Evolutionary conservation across 2,888 invertebrate species (phyloP).

Genomic region (Arctia plantaginis): DNA sequence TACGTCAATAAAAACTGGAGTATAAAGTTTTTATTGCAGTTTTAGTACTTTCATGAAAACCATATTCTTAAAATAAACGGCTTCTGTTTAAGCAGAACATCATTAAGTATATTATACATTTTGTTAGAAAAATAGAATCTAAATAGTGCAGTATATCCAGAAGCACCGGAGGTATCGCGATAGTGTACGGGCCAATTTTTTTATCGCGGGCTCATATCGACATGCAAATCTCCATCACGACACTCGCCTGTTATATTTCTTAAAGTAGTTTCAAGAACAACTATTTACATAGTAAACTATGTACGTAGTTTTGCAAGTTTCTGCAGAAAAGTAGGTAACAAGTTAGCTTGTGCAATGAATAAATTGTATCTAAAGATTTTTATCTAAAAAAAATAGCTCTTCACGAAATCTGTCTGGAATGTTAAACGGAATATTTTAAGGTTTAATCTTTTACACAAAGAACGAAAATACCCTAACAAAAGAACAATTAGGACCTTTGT

Average conservation of each 20-base stretch:
- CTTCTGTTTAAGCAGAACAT: constrained; percentile 35
- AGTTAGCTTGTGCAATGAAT: constrained; percentile 50
- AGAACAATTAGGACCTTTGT: constrained; percentile 49
- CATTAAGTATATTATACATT: constrained; percentile 10
- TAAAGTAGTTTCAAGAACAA: constrained; percentile 63
- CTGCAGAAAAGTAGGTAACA: constrained; percentile 45
- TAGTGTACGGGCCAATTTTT: constrained; percentile 49
- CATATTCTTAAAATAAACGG: constrained; percentile 44
- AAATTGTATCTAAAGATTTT: constrained; percentile 51
- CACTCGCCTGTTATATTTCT: constrained; percentile 53
- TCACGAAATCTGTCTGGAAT: constrained; percentile 51
- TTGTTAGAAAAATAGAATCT: constrained; percentile 23
- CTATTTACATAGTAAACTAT: constrained; percentile 49
- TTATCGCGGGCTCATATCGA: constrained; percentile 63
- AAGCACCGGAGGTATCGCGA: constrained; percentile 48
- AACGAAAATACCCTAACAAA: constrained; percentile 36
- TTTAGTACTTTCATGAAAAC: constrained; percentile 31
- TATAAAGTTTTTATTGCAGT: constrained; percentile 34
- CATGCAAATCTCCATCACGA: constrained; percentile 68
- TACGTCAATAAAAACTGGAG: constrained; percentile 34
- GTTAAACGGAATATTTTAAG: constrained; percentile 44
- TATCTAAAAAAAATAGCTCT: constrained; percentile 51
- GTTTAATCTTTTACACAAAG: constrained; percentile 44
- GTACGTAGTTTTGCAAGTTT: constrained; percentile 51
- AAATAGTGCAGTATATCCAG: constrained; percentile 41